A percentile compares a stretch with the other conserved stretches of the same genome.
These are phyloP conservation scores for Clarias gariepinus DNA, from an alignment of 2,113 vertebrate genomes.

Conservation along the genomic window DNA sequence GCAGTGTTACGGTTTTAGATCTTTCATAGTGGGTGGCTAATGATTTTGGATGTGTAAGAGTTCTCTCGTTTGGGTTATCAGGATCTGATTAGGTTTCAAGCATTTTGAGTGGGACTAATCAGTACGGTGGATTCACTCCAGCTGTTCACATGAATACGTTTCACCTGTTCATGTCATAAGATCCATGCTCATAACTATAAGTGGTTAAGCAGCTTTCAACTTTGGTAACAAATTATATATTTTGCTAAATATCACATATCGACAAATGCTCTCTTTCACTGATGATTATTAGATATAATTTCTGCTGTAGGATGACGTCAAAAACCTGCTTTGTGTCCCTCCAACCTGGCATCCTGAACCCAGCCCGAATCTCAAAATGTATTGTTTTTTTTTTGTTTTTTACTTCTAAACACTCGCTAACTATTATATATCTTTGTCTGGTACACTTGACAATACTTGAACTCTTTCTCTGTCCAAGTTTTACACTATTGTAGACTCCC, in stretches of 20 bases:
- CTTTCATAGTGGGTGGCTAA: slow-evolving; percentile 28
- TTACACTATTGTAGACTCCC: background rate
- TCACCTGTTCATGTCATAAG: background rate
- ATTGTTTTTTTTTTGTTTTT: background rate
- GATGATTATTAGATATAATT: background rate
- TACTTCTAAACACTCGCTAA: slow-evolving; percentile 48
- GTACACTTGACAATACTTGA: background rate
- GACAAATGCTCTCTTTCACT: background rate
- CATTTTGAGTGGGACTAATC: slow-evolving; percentile 67
- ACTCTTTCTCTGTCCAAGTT: background rate
- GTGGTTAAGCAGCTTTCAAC: background rate
- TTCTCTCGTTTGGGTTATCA: slow-evolving; percentile 62
- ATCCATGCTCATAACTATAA: background rate
- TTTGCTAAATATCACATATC: background rate
- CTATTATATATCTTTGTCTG: background rate
- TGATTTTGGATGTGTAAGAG: slow-evolving; percentile 49
- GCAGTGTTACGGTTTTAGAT: slow-evolving; percentile 4
- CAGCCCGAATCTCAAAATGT: slow-evolving; percentile 29
- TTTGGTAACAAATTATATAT: background rate
- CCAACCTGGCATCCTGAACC: background rate
- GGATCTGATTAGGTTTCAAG: slow-evolving; percentile 64
- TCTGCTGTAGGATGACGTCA: background rate
- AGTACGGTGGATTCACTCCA: slow-evolving; percentile 67
- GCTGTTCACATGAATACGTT: slow-evolving; percentile 69
- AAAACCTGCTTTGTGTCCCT: background rate